phyloP scores from a whole-genome alignment of 2,797 vertebrate species.

The Vultur gryphus region DNA sequence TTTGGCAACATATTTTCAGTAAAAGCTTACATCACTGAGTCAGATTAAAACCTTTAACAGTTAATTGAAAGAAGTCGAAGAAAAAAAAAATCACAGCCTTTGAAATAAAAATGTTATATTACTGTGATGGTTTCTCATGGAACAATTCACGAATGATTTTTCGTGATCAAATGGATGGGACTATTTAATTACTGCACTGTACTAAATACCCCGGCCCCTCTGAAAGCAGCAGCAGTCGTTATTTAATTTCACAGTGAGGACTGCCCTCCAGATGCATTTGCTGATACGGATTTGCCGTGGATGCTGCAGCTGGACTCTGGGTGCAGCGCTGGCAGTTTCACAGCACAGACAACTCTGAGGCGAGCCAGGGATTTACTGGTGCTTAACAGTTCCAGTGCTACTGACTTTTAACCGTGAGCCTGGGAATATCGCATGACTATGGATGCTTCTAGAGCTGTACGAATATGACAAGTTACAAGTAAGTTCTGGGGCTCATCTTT shows the following conservation, averaged over 20 bases:
- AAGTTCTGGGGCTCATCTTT: rapidly evolving
- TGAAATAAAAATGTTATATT: not conserved
- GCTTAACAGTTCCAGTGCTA: not conserved
- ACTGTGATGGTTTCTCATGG: not conserved
- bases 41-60: not conserved
- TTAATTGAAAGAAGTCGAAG: not conserved
- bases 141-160: not conserved
- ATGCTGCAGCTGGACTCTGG: not conserved
- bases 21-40: not conserved
- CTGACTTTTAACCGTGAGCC: rapidly evolving
- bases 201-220: rapidly evolving
- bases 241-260: rapidly evolving
- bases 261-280: not conserved
- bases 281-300: rapidly evolving
- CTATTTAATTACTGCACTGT: not conserved
- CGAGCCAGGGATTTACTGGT: not conserved
- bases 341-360: not conserved
- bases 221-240: not conserved
- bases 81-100: not conserved
- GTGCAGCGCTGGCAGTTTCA: not conserved
- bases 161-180: not conserved
- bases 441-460: not conserved
- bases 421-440: rapidly evolving
- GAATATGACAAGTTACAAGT: rapidly evolving
- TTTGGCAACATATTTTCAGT: not conserved